Evolutionary conservation across 2,888 invertebrate species (phyloP).

Genomic region (Callosobruchus maculatus): DNA sequence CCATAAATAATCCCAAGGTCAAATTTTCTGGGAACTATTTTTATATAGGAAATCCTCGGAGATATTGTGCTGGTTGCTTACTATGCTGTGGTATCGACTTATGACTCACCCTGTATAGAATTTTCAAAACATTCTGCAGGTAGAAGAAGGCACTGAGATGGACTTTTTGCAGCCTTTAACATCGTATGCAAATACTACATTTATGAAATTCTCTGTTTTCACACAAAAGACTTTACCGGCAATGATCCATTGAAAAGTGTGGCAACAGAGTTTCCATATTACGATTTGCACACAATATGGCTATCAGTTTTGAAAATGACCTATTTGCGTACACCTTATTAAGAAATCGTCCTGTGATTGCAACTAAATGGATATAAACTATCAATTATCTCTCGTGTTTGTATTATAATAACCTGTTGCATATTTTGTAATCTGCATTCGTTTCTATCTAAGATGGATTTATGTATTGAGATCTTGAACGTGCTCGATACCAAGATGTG

Average conservation of each 20-base stretch:
- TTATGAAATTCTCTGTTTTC: not conserved
- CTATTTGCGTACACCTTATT: not conserved
- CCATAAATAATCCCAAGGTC: no score
- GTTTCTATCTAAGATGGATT: not conserved
- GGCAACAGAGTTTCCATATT: not conserved
- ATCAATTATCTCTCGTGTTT: not conserved
- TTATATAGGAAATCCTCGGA: no score
- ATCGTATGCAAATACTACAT: no score
- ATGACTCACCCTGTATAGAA: no score
- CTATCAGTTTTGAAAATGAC: not conserved
- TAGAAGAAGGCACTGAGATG: no score
- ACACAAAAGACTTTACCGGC: not conserved
- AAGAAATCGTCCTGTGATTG: not conserved
- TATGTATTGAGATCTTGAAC: not conserved
- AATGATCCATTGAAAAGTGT: not conserved
- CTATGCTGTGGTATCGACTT: no score
- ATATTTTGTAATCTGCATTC: not conserved
- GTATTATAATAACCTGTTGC: not conserved
- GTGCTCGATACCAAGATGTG: no score
- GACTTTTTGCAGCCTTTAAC: no score
- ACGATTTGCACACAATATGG: not conserved
- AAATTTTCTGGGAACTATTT: no score
- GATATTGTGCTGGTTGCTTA: no score
- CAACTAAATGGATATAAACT: not conserved
- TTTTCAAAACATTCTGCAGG: no score